Percentiles rank a stretch among this genome's conserved stretches.
phyloP scores from a whole-genome alignment of 1,140 invertebrate species.

The Zaprionus davidi region DNA sequence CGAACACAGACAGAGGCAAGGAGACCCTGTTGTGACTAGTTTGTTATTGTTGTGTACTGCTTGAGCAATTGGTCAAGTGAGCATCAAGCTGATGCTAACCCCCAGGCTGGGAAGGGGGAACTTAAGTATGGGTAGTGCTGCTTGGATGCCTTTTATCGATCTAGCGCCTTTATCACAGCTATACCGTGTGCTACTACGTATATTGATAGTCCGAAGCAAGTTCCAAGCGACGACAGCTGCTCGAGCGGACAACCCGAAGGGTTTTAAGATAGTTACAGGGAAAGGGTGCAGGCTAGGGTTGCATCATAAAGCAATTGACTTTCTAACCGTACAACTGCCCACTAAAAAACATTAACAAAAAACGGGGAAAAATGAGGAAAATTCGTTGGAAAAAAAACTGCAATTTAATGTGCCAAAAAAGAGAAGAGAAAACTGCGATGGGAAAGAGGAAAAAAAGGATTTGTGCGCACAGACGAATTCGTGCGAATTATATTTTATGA shows the following conservation, averaged over 20 bases:
- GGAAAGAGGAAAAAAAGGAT: constrained; percentile 63
- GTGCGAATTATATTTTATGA: constrained; percentile 73
- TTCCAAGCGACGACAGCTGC: not conserved
- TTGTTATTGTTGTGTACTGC: constrained; percentile 5
- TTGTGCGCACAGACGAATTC: constrained; percentile 64
- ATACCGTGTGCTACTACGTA: not conserved
- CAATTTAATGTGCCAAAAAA: constrained; percentile 52
- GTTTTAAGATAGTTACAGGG: not conserved
- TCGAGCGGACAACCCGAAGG: not conserved
- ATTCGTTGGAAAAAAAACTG: constrained; percentile 45
- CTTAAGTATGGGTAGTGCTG: not conserved
- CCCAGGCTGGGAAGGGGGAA: not conserved
- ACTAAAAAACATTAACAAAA: constrained; percentile 43
- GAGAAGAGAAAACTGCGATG: constrained; percentile 17
- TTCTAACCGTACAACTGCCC: constrained; percentile 54
- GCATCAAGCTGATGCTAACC: not conserved
- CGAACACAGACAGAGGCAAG: not conserved
- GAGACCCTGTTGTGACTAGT: constrained; percentile 1
- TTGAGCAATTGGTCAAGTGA: not conserved
- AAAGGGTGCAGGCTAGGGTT: constrained; percentile 5
- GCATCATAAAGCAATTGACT: constrained; percentile 76
- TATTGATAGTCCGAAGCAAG: not conserved
- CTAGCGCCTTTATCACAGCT: not conserved
- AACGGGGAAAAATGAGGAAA: constrained; percentile 46
- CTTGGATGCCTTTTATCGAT: not conserved